Evolutionary conservation across 2,888 invertebrate species (phyloP), one percentile per base, ranked within the genome.

Genomic region (Drosophila mayaguana): DNA sequence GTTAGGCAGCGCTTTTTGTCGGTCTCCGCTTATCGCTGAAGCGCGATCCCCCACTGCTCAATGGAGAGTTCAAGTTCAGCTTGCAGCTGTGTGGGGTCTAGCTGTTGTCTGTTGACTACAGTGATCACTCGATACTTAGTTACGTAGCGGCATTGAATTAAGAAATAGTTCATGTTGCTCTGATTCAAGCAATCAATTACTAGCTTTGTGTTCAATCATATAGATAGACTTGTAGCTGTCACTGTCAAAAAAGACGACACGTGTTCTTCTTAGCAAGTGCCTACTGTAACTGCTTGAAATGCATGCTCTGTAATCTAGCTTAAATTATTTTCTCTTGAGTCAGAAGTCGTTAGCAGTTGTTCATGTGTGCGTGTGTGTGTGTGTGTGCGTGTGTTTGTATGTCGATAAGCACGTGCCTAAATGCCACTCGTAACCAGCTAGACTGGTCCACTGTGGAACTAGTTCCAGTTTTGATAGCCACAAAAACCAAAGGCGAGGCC

Each of bases 51-150:
- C 18, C 11, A 14, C 50, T 32, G 7, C 50, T 32, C 32, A 20
- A 36, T 14, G 22, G n/a, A 1, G 62, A 75, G 75, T 88, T 88
- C 85, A 88, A 83, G 83, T 85, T 83, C 83, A 88, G 57, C 40
- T 32, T 59, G 25, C 42, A n/a, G n/a, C 8, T 72, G 76, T 43
- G 74, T 72, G 80, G 46, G 80, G 73, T 76, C 80, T 61, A 75
- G 32, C 50, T 34, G 32, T 50, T 14, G 32, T 32, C 14, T 6
- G 14, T 14, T 12, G 18, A 18, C n/a, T 32, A 50, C 71, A 25
- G 40, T 32, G 11, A 40, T 4, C 22, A n/a, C 36, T 36, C 32
- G 11, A 32, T 32, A 32, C 11, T 28, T 1, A 2, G 8, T 1
- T 8, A 28, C 2, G 28, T 8, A 28, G 8, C 7, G 28, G 28